These are phyloP conservation scores for Mormyrops boulengeri DNA, from an alignment of 2,797 vertebrate genomes.

Conservation along the genomic window DNA sequence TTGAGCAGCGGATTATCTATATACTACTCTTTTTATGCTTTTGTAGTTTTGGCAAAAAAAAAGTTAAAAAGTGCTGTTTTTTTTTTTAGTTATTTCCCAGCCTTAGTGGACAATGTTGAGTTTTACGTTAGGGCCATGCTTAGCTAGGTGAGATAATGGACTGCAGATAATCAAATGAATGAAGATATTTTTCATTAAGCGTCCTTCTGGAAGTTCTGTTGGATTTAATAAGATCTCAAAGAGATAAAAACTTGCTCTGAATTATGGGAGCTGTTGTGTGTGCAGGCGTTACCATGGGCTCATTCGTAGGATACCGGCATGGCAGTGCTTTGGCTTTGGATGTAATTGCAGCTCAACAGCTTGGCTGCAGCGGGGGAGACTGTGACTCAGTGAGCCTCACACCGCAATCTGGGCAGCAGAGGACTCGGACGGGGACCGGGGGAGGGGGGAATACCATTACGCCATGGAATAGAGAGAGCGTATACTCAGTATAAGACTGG, in stretches of 20 bases:
- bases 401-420: background rate
- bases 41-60: background rate
- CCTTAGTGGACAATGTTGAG: background rate
- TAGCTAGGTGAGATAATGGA: background rate
- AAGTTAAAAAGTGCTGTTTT: background rate
- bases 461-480: conserved; percentile 1
- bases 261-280: conserved; percentile 15
- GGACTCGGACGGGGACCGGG: background rate
- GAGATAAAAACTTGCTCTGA: background rate
- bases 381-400: background rate
- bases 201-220: background rate
- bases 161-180: conserved; percentile 17
- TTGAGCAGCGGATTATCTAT: background rate
- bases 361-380: conserved; percentile 21
- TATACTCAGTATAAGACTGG: conserved; percentile 16
- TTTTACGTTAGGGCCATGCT: background rate
- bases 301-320: conserved; percentile 21
- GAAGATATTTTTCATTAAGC: conserved; percentile 11
- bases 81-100: background rate
- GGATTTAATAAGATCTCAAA: background rate
- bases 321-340: conserved; percentile 22
- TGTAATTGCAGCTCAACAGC: conserved; percentile 34
- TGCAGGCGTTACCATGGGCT: conserved; percentile 20
- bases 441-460: conserved; percentile 6
- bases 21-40: background rate